phyloP scores from a whole-genome alignment of 2,113 vertebrate genomes.

The Salvelinus fontinalis region DNA sequence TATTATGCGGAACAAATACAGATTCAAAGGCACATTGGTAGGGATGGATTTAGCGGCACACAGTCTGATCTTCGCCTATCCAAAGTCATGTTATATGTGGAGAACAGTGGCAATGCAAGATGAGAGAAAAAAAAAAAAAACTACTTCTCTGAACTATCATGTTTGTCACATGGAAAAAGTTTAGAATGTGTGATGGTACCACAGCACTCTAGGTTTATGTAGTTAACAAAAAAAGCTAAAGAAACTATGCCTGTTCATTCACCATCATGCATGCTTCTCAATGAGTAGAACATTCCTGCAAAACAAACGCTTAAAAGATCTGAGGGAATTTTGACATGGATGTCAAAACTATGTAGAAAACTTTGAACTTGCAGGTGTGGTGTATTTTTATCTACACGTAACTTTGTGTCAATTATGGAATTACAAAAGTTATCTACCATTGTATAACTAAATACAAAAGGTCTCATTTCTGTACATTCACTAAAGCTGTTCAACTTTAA shows the following conservation, averaged over 20 bases:
- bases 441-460: slow-evolving; percentile 80
- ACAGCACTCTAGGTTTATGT: slow-evolving; percentile 9
- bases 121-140: slow-evolving; percentile 27
- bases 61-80: slow-evolving; percentile 10
- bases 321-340: slow-evolving; percentile 20
- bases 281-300: slow-evolving; percentile 24
- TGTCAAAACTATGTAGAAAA: slow-evolving; percentile 35
- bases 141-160: slow-evolving; percentile 13
- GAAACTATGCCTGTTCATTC: slow-evolving; percentile 18
- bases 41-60: slow-evolving; percentile 51
- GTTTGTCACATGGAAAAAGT: slow-evolving; percentile 28
- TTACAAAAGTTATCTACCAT: slow-evolving; percentile 80
- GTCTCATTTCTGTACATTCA: slow-evolving; percentile 89
- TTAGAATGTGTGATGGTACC: neutral
- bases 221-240: slow-evolving; percentile 29
- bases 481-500: slow-evolving; percentile 80
- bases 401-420: slow-evolving; percentile 74
- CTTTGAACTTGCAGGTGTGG: slow-evolving; percentile 2
- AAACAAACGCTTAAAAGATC: slow-evolving; percentile 25
- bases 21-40: slow-evolving; percentile 78
- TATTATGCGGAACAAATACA: slow-evolving; percentile 62
- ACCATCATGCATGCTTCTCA: slow-evolving; percentile 16
- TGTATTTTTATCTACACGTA: slow-evolving; percentile 31
- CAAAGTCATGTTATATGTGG: slow-evolving; percentile 37
- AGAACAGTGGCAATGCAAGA: slow-evolving; percentile 37